phyloP scores from a whole-genome alignment of 2,888 invertebrate genomes.

The Gari tellinella region DNA sequence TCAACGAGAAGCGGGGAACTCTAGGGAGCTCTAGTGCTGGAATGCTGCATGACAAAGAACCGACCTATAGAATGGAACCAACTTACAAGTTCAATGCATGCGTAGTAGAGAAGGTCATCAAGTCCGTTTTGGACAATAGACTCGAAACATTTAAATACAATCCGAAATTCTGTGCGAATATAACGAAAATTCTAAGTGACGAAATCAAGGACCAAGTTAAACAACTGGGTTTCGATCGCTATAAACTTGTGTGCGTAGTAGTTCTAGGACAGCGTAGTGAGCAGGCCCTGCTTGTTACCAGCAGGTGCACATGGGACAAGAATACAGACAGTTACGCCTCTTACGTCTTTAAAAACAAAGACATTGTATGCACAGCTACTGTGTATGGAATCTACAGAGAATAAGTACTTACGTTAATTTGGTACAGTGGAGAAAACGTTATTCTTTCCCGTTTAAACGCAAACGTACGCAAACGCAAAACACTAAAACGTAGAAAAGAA shows the following conservation, averaged over 20 bases:
- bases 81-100: constrained; percentile 56
- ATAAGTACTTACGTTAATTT: too few species aligned
- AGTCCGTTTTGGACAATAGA: constrained; percentile 59
- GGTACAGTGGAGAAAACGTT: too few species aligned
- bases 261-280: constrained; percentile 69
- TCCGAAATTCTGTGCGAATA: constrained; percentile 65
- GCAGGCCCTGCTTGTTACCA: constrained; percentile 64
- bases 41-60: constrained; percentile 60
- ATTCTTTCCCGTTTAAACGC: too few species aligned
- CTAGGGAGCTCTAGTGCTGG: constrained; percentile 44
- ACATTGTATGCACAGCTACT: constrained; percentile 70
- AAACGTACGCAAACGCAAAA: too few species aligned
- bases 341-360: constrained; percentile 65
- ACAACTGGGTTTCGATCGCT: constrained; percentile 70
- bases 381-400: constrained; percentile 75
- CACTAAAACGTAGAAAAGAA: too few species aligned
- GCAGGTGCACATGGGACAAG: constrained; percentile 73
- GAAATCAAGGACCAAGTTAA: constrained; percentile 76
- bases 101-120: constrained; percentile 59
- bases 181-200: constrained; percentile 68
- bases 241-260: constrained; percentile 71
- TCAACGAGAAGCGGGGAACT: constrained; percentile 35
- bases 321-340: constrained; percentile 68
- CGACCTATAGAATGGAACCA: constrained; percentile 76
- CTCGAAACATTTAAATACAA: constrained; percentile 67